Evolutionary conservation across 2,888 invertebrate species (phyloP).

Genomic region (Sinodicranocentrus sp.): DNA sequence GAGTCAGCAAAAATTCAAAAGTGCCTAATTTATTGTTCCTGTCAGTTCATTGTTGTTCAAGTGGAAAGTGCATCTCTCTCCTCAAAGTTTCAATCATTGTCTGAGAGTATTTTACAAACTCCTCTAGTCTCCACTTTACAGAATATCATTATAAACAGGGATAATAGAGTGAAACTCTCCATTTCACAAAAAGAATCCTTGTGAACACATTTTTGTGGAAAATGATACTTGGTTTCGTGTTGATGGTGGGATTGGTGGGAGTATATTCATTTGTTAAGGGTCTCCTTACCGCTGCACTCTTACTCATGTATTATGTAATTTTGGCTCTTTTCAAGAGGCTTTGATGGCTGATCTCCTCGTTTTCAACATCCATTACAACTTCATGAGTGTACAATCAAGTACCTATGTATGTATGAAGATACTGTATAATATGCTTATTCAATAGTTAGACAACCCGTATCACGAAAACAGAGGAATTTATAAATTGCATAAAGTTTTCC

Average conservation of each 20-base stretch:
- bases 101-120: background rate
- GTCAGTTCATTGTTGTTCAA: conserved; percentile 9
- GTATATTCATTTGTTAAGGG: background rate
- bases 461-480: background rate
- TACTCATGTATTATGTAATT: conserved; percentile 3
- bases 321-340: background rate
- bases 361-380: background rate
- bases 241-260: background rate
- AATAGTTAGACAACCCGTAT: background rate
- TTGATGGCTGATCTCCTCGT: background rate
- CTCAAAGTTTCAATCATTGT: background rate
- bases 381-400: background rate
- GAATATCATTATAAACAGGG: background rate
- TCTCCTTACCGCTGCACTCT: background rate
- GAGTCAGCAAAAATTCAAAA: conserved; percentile 34
- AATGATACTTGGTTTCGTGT: background rate
- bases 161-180: background rate
- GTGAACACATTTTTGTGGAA: background rate
- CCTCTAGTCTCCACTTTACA: background rate
- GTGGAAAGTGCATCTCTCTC: background rate
- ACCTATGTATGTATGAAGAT: background rate
- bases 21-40: conserved; percentile 39
- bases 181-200: conserved; percentile 1
- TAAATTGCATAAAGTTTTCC: conserved; percentile 21
- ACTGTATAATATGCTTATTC: background rate